Evolutionary conservation across 2,888 invertebrate species (phyloP).

Genomic region (Watsonalla binaria): DNA sequence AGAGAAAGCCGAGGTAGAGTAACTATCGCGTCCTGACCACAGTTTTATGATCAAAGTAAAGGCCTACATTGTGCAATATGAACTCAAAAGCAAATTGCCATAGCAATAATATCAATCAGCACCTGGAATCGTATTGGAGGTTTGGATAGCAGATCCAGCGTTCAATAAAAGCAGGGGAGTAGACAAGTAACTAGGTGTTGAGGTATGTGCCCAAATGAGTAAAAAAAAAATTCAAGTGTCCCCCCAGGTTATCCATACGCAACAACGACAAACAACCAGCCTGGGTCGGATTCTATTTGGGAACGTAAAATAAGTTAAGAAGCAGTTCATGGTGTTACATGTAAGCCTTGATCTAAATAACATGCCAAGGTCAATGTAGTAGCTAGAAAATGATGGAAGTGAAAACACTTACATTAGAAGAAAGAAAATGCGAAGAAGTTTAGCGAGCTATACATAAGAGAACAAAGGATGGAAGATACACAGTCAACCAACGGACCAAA

Average conservation of each 20-base stretch:
- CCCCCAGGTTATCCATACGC: constrained; percentile 15
- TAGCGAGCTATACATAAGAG: too few species aligned
- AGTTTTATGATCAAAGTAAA: constrained; percentile 7
- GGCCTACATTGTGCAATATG: constrained; percentile 16
- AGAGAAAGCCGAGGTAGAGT: constrained; percentile 11
- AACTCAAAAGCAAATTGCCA: constrained; percentile 15
- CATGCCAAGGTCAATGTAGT: too few species aligned
- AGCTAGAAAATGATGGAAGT: too few species aligned
- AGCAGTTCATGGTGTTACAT: too few species aligned
- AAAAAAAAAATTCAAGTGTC: constrained; percentile 4
- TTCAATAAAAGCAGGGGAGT: constrained; percentile 14
- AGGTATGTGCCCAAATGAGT: background rate
- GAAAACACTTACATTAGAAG: too few species aligned
- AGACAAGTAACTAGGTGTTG: constrained; percentile 15
- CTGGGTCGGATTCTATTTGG: constrained; percentile 18
- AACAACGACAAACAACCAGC: constrained; percentile 12
- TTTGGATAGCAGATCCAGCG: constrained; percentile 17
- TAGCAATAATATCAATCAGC: constrained; percentile 4
- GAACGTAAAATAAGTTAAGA: too few species aligned
- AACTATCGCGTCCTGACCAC: constrained; percentile 9
- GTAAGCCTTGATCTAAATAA: too few species aligned
- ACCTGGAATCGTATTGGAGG: constrained; percentile 11
- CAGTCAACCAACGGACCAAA: too few species aligned
- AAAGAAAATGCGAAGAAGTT: too few species aligned
- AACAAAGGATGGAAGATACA: too few species aligned